A percentile compares a stretch with the other conserved stretches of the same genome.
These are phyloP conservation scores for Digitonthophagus gazella DNA, from an alignment of 2,888 invertebrate genomes.

Conservation along the genomic window DNA sequence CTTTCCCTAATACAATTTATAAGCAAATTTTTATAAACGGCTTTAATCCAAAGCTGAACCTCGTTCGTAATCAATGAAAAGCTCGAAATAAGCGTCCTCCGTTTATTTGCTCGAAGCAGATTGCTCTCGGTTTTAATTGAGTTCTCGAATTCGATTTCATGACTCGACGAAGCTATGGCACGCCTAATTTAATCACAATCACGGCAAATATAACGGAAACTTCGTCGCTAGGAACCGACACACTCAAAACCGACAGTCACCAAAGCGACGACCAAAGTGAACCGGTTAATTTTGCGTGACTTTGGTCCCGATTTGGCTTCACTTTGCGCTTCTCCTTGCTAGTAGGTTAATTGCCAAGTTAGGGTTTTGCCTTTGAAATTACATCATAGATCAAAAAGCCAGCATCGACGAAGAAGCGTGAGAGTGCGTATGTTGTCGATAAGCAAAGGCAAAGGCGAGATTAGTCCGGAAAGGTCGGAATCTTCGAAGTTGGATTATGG, in stretches of 20 bases:
- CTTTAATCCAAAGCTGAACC: too few relatives aligned
- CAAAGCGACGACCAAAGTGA: not conserved
- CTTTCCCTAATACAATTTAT: too few relatives aligned
- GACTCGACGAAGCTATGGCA: constrained; percentile 26
- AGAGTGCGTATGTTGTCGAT: not conserved
- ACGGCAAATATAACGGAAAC: not conserved
- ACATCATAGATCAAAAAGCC: not conserved
- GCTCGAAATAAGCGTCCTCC: not conserved
- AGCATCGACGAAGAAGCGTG: constrained; percentile 10
- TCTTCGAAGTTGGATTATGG: constrained; percentile 23
- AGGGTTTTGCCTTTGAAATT: too few relatives aligned
- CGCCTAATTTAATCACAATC: constrained; percentile 27
- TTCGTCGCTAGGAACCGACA: not conserved
- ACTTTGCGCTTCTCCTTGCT: not conserved
- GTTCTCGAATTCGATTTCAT: constrained; percentile 32
- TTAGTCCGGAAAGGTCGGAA: constrained; percentile 7
- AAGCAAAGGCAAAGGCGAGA: not conserved
- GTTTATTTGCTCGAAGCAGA: constrained; percentile 16
- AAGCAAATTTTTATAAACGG: too few relatives aligned
- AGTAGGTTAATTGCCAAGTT: too few relatives aligned
- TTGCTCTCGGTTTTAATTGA: constrained; percentile 30
- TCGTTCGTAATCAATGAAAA: too few relatives aligned
- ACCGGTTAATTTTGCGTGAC: not conserved
- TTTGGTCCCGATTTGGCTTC: not conserved
- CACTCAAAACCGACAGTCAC: not conserved